Conservation (phyloP, 2,113 vertebrate genomes). For the Spheniscus mendiculus region DNA sequence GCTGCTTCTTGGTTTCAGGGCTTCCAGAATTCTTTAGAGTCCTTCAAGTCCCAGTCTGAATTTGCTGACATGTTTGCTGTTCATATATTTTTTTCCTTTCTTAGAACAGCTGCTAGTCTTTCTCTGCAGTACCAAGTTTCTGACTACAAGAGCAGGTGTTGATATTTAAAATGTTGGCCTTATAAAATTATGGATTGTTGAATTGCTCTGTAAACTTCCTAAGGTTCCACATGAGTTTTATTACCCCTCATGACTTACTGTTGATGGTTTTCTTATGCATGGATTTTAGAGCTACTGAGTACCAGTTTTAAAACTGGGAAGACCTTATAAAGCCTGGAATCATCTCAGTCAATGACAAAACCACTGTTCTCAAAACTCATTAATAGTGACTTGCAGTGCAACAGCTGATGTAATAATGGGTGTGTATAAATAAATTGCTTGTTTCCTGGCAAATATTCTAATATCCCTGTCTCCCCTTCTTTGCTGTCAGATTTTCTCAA, state of each 20-base stretch:
- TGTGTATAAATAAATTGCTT: slow-evolving; percentile 31
- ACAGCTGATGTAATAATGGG: slow-evolving; percentile 40
- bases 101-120: background rate
- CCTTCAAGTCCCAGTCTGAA: background rate
- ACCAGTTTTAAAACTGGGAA: background rate
- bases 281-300: background rate
- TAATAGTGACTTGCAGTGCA: background rate
- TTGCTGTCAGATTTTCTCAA: slow-evolving; percentile 22
- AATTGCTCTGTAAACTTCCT: background rate
- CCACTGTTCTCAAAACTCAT: background rate
- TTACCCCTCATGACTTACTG: background rate
- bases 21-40: background rate
- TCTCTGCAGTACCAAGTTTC: background rate
- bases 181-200: background rate
- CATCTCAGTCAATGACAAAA: background rate
- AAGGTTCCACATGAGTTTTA: background rate
- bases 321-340: background rate
- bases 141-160: background rate
- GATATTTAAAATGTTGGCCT: background rate
- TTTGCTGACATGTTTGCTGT: background rate
- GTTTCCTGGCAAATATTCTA: background rate
- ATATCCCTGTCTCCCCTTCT: background rate
- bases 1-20: background rate
- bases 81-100: background rate
- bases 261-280: background rate